Evolutionary conservation across 2,888 invertebrate genomes (phyloP), one percentile per base, ranked within the genome.

Genomic region (Magallana nippona): DNA sequence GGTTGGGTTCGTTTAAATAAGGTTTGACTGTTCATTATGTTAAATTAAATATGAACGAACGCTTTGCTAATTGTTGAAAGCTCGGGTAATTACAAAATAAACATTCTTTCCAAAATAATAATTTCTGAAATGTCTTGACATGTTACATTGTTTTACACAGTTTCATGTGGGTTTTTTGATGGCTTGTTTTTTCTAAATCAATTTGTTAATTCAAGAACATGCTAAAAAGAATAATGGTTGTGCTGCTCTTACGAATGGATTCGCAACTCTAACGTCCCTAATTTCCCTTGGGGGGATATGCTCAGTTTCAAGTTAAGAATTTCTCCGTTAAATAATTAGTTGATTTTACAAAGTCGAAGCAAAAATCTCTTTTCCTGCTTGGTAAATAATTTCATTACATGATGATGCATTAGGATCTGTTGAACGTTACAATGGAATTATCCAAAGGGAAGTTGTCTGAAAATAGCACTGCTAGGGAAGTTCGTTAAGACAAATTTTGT

Each of bases 151-250:
- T 44, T 44, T 44, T 44, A 44, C 44, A 44, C 44, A 44, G 8
- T 0, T 44, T 44, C 44, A 8, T 44, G 44, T 44, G 5, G 10
- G 44, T 44, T 44, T 44, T 44, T 44, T 44, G 44, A 44, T 44
- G 44, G 44, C 44, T 44, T 44, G 44, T 44, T 71, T 27, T n/a
- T 71, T 71, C 71, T 22, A 27, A 11, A 71, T 27, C 71, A 71
- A 71, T 71, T 71, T 71, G 71, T 71, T 71, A 71, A 71, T 44
- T 44, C 44, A 44, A 71, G 71, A 71, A 71, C 71, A 71, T 27
- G 71, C 44, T 44, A 8, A 44, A 71, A 27, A 27, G 71, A 71
- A 71, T 71, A 22, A 71, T 71, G 27, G 27, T 15, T 71, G 71
- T 15, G 15, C 27, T 27, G 22, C 71, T 71, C 27, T 27, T 44